These are phyloP conservation scores for Pseudococcus longispinus DNA, from an alignment of 2,888 invertebrate genomes.

Conservation along the genomic window DNA sequence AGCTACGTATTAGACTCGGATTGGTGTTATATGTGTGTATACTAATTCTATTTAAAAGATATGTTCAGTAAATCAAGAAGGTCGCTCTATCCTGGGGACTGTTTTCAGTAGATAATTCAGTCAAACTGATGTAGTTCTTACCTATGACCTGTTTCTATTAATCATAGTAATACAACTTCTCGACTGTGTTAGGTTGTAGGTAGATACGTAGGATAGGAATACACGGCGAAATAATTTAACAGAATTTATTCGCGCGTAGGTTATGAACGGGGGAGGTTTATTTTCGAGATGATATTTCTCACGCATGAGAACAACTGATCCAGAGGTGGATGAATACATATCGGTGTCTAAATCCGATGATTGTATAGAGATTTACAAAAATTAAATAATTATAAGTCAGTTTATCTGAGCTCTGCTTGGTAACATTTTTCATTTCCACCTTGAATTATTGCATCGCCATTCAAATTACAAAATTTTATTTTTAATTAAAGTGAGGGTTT, in stretches of 20 bases:
- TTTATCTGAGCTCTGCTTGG: no score
- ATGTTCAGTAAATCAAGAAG: not conserved
- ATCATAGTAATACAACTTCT: not conserved
- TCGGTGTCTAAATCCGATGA: not conserved
- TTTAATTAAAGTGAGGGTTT: no score
- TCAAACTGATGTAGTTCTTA: not conserved
- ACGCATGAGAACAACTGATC: not conserved
- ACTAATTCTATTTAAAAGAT: not conserved
- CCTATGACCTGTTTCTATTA: not conserved
- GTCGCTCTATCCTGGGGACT: not conserved
- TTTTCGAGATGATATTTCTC: not conserved
- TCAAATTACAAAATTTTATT: no score
- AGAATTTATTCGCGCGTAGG: not conserved
- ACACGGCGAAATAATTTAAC: not conserved
- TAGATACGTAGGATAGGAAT: not conserved
- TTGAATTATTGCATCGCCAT: no score
- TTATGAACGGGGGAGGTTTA: not conserved
- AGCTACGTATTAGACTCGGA: no score
- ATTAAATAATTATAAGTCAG: no score
- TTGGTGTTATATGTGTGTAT: not conserved
- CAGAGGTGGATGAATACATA: not conserved
- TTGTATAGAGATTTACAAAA: no score
- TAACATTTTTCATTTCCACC: no score
- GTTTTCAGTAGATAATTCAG: not conserved
- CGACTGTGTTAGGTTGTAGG: not conserved